Evolutionary conservation across 2,797 vertebrate genomes (phyloP).

Genomic region (Taeniopygia guttata): DNA sequence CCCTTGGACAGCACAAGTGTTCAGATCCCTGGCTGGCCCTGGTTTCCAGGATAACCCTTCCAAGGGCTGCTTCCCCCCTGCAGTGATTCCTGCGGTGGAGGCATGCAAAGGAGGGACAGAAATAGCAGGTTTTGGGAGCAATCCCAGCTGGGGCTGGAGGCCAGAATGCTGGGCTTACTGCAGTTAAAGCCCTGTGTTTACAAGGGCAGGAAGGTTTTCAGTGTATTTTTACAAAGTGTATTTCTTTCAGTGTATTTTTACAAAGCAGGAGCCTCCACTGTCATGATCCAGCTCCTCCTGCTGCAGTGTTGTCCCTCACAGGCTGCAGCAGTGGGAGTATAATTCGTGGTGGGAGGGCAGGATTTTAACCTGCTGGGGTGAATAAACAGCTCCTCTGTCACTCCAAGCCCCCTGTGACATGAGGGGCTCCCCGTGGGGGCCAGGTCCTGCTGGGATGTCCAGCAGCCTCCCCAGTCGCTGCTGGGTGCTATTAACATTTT

Average conservation of each 20-base stretch:
- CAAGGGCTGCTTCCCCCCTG: not conserved
- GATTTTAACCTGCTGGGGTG: not conserved
- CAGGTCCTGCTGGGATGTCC: not conserved
- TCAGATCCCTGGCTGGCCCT: not conserved
- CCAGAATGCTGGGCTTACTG: not conserved
- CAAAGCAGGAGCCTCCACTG: not conserved
- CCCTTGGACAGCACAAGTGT: not conserved
- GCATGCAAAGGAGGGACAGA: not conserved
- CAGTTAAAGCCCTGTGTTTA: not conserved
- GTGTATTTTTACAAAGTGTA: not conserved
- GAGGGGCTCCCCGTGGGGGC: rapidly evolving
- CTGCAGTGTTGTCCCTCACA: rapidly evolving
- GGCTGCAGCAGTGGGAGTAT: rapidly evolving
- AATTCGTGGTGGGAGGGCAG: not conserved
- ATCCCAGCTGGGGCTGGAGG: not conserved
- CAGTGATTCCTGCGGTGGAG: not conserved
- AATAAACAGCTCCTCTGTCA: not conserved
- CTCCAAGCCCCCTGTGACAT: rapidly evolving
- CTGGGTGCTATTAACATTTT: not conserved
- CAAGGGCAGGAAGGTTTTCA: not conserved
- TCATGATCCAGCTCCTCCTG: not conserved
- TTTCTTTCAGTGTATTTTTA: not conserved
- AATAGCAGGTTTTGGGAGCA: not conserved
- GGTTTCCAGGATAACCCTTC: not conserved
- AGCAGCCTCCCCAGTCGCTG: not conserved